Evolutionary conservation across 2,888 invertebrate species (phyloP).

Genomic region (Apamea epomidion): DNA sequence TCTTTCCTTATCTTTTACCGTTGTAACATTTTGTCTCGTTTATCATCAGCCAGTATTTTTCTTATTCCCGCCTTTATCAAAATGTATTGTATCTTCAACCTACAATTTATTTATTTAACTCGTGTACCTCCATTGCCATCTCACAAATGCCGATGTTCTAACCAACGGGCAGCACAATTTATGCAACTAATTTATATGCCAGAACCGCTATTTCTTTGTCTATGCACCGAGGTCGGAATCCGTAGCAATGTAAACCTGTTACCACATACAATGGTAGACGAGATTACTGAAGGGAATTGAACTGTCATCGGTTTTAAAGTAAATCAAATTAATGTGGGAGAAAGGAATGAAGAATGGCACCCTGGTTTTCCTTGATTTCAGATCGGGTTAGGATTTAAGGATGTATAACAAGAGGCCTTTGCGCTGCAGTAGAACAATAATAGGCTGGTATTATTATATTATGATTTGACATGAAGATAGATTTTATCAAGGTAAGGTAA

Average conservation of each 20-base stretch:
- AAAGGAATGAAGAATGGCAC: background rate
- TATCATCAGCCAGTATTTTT: background rate
- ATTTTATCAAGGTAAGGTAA: too few relatives aligned
- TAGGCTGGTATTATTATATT: too few relatives aligned
- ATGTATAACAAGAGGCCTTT: too few relatives aligned
- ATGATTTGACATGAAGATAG: too few relatives aligned
- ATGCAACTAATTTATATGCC: slow-evolving; percentile 54
- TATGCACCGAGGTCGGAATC: slow-evolving; percentile 56
- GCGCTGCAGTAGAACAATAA: too few relatives aligned
- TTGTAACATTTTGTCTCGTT: background rate
- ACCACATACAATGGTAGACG: slow-evolving; percentile 33
- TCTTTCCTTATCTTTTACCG: background rate
- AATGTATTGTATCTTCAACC: too few relatives aligned
- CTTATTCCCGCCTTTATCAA: background rate
- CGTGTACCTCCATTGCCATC: slow-evolving; percentile 1
- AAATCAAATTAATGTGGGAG: background rate
- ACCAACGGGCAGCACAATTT: slow-evolving; percentile 22
- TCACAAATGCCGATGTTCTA: slow-evolving; percentile 29
- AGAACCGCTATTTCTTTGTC: slow-evolving; percentile 53
- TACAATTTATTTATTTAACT: background rate
- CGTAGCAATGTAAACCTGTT: slow-evolving; percentile 65
- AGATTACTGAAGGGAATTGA: slow-evolving; percentile 47
- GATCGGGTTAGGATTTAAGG: background rate
- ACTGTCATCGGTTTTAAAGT: slow-evolving; percentile 37
- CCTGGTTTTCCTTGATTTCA: background rate